Evolutionary conservation across 2,888 invertebrate species (phyloP).

Genomic region (Drosophila quinaria): DNA sequence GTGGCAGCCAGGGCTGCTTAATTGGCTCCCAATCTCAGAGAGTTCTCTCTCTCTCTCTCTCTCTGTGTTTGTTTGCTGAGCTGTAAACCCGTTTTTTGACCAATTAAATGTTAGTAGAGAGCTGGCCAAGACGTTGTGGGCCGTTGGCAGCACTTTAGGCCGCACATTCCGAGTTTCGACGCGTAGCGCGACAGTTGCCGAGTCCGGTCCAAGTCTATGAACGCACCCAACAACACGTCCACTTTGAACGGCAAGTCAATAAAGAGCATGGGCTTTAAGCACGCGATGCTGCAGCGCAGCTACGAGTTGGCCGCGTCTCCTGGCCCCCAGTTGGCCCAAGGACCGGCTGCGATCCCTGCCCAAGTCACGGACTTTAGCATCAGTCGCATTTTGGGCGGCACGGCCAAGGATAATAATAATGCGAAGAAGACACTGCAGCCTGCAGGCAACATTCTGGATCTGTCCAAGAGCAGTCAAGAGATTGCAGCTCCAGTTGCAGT

Average conservation of each 20-base stretch:
- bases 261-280: conserved; percentile 84
- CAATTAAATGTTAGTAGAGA: conserved; percentile 72
- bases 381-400: conserved; percentile 73
- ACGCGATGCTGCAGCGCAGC: conserved; percentile 83
- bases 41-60: conserved; percentile 6
- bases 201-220: conserved; percentile 76
- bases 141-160: conserved; percentile 58
- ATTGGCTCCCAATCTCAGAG: conserved; percentile 46
- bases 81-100: conserved; percentile 65
- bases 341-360: conserved; percentile 33
- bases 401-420: conserved; percentile 15
- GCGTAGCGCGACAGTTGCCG: conserved; percentile 82
- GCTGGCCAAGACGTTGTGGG: conserved; percentile 63
- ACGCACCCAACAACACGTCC: conserved; percentile 56
- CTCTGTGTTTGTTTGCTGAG: conserved; percentile 13
- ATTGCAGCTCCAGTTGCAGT: not conserved
- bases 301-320: conserved; percentile 77
- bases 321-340: conserved; percentile 39
- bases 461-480: conserved; percentile 76
- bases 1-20: conserved; percentile 63
- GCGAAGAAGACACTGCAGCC: conserved; percentile 18
- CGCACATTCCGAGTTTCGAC: conserved; percentile 83
- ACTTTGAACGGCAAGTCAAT: conserved; percentile 12
- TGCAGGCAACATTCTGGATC: conserved; percentile 75
- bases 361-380: conserved; percentile 85